A percentile compares a stretch with the other conserved stretches of the same genome.
Evolutionary conservation across 2,888 invertebrate genomes (phyloP).

Genomic region (Baronia brevicornis): DNA sequence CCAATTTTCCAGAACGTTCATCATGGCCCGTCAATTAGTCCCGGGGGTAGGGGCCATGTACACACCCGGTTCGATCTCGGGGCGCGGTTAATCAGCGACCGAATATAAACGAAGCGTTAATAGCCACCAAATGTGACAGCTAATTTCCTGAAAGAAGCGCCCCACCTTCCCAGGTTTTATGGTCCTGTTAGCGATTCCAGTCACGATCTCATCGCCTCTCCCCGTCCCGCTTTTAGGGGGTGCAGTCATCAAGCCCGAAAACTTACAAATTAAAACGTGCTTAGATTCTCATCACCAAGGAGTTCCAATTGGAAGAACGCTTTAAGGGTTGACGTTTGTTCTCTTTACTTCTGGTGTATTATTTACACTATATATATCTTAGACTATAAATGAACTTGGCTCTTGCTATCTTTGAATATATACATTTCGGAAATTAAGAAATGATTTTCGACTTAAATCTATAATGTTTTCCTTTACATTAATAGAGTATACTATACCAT

Average conservation of each 20-base stretch:
- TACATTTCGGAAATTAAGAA: no score
- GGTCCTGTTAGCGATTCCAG: slow-evolving; percentile 48
- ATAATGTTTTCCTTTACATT: no score
- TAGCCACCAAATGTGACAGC: slow-evolving; percentile 65
- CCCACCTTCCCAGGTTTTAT: slow-evolving; percentile 52
- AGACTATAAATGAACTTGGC: no score
- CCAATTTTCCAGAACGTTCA: slow-evolving; percentile 2
- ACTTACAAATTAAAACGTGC: slow-evolving; percentile 69
- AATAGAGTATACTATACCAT: no score
- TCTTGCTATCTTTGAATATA: no score
- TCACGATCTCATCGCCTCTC: slow-evolving; percentile 37
- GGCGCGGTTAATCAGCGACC: slow-evolving; percentile 39
- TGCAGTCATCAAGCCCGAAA: slow-evolving; percentile 60
- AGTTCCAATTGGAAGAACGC: slow-evolving; percentile 3
- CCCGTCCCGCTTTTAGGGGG: slow-evolving; percentile 26
- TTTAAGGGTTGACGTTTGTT: slow-evolving; percentile 2
- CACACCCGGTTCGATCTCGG: slow-evolving; percentile 14
- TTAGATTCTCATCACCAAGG: slow-evolving; percentile 36
- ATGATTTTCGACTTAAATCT: no score
- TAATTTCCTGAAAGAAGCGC: slow-evolving; percentile 63
- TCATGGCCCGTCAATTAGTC: slow-evolving; percentile 9
- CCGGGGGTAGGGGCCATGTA: slow-evolving; percentile 11
- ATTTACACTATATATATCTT: no score
- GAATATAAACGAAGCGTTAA: slow-evolving; percentile 38
- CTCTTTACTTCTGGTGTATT: no score